phyloP scores from a whole-genome alignment of 2,888 invertebrate genomes.

The Luperina nickerlii region DNA sequence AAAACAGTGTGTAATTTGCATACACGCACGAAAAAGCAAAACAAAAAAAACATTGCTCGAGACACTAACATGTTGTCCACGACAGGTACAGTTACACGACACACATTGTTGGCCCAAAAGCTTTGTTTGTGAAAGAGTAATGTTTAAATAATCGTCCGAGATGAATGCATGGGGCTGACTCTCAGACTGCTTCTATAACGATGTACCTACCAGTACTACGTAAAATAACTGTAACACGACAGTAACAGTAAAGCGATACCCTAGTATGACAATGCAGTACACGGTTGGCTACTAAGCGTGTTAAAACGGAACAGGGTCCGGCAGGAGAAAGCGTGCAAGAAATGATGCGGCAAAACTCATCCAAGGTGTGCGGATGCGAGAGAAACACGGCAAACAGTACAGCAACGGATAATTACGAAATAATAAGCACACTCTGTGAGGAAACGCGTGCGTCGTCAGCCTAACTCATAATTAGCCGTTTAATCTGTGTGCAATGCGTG shows the following conservation, averaged over 20 bases:
- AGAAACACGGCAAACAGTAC: slow-evolving; percentile 67
- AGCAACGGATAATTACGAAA: slow-evolving; percentile 75
- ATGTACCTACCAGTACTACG: slow-evolving; percentile 4
- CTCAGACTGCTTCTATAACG: slow-evolving; percentile 21
- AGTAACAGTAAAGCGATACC: slow-evolving; percentile 11
- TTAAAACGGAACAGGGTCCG: slow-evolving; percentile 68
- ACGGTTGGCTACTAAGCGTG: slow-evolving; percentile 52
- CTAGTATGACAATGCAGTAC: slow-evolving; percentile 42
- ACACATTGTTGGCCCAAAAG: slow-evolving; percentile 76
- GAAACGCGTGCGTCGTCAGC: slow-evolving; percentile 65
- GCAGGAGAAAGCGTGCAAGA: slow-evolving; percentile 75
- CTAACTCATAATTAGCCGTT: slow-evolving; percentile 39
- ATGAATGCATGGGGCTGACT: slow-evolving; percentile 40
- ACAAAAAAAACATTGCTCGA: slow-evolving; percentile 57
- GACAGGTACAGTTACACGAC: slow-evolving; percentile 82
- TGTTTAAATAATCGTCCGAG: slow-evolving; percentile 55
- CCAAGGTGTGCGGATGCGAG: slow-evolving; percentile 56
- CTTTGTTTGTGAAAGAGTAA: slow-evolving; percentile 62
- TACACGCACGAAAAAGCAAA: slow-evolving; percentile 28
- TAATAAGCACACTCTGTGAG: slow-evolving; percentile 71
- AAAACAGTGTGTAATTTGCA: slow-evolving; percentile 32
- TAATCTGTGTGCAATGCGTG: slow-evolving; percentile 25
- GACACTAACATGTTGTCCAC: slow-evolving; percentile 80
- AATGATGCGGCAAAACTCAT: slow-evolving; percentile 74
- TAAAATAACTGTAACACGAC: slow-evolving; percentile 21